Evolutionary conservation across 2,797 vertebrate genomes (phyloP).

Genomic region (Melanitta fusca): DNA sequence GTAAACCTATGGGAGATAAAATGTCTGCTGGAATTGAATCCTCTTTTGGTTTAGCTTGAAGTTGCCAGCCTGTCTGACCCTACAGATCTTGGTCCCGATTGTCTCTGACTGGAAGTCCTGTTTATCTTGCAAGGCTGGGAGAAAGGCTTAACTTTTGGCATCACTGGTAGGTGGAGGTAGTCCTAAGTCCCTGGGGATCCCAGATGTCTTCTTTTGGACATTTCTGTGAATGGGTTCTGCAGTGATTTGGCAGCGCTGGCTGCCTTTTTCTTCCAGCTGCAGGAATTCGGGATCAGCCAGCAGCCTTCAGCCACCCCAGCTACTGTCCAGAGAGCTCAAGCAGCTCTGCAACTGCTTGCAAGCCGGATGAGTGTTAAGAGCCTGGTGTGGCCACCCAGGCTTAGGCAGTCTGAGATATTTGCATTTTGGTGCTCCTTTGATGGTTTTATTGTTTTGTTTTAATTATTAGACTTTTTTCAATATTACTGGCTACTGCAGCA

Average conservation of each 20-base stretch:
- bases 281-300: neutral
- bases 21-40: neutral
- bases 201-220: neutral
- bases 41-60: neutral
- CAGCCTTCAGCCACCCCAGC: neutral
- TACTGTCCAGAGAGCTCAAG: neutral
- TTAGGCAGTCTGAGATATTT: conserved; percentile 18
- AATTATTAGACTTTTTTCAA: conserved; percentile 47
- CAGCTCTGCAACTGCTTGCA: neutral
- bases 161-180: neutral
- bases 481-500: conserved; percentile 35
- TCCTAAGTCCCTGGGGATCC: neutral
- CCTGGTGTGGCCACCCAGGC: conserved; percentile 20
- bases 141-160: neutral
- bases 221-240: neutral
- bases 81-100: neutral
- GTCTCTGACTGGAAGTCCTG: rapidly evolving
- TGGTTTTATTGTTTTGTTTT: conserved; percentile 55
- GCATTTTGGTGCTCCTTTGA: conserved; percentile 43
- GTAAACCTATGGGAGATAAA: neutral
- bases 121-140: rapidly evolving
- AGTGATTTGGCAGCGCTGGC: rapidly evolving
- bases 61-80: neutral
- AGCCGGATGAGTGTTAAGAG: neutral
- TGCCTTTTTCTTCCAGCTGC: neutral